Conservation (phyloP, 2,113 vertebrate species). For the Podarcis cretensis region DNA sequence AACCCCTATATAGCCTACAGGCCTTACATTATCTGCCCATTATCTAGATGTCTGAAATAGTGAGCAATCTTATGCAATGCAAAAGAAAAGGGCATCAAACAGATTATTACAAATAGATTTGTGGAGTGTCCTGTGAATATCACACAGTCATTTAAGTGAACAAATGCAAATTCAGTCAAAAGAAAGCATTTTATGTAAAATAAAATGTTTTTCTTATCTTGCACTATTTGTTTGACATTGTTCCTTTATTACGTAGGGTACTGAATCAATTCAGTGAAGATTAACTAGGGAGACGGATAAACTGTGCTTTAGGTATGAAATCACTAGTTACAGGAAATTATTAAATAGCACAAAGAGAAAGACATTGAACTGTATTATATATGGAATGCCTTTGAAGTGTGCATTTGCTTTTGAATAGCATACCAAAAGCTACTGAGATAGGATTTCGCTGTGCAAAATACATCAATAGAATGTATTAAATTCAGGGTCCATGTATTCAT, state of each 20-base stretch:
- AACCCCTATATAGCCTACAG: neutral
- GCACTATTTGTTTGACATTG: neutral
- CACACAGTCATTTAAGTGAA: neutral
- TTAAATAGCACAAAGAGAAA: constrained; percentile 37
- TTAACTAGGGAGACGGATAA: constrained; percentile 24
- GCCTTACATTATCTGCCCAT: neutral
- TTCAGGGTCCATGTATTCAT: constrained; percentile 19
- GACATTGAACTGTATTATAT: constrained; percentile 15
- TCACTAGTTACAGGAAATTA: constrained; percentile 4
- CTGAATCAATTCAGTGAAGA: constrained; percentile 10
- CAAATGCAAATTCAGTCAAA: constrained; percentile 4
- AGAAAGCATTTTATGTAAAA: neutral
- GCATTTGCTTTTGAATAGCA: constrained; percentile 36
- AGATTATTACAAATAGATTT: neutral
- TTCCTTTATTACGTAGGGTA: constrained; percentile 7
- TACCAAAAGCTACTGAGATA: constrained; percentile 48
- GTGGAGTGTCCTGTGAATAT: neutral
- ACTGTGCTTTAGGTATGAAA: neutral
- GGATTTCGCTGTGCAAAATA: constrained; percentile 34
- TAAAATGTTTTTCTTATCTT: neutral
- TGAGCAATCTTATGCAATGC: neutral
- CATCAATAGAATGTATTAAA: constrained; percentile 10
- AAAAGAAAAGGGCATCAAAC: neutral
- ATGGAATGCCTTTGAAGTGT: constrained; percentile 48
- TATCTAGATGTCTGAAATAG: neutral